These are phyloP conservation scores for Neria commutata DNA, from an alignment of 2,888 invertebrate species.

Conservation along the genomic window DNA sequence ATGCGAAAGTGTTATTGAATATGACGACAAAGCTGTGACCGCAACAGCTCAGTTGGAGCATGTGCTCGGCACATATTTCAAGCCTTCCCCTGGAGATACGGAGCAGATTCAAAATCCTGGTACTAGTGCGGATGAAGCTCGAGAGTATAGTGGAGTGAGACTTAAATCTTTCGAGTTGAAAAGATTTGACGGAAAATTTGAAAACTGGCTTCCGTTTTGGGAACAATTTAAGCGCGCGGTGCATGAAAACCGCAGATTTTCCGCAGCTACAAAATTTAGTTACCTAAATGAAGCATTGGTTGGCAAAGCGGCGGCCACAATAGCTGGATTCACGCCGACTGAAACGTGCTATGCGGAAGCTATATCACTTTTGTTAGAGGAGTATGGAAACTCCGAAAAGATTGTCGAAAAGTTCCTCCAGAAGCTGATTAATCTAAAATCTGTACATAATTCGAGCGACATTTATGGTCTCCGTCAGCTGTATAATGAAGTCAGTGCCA, in stretches of 20 bases:
- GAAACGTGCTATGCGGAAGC: slow-evolving; percentile 27
- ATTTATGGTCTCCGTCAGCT: slow-evolving; percentile 10
- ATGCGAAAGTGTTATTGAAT: slow-evolving; percentile 13
- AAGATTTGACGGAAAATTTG: slow-evolving; percentile 25
- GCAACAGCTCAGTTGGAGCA: slow-evolving; percentile 14
- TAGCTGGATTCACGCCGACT: slow-evolving; percentile 24
- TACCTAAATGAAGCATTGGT: slow-evolving; percentile 23
- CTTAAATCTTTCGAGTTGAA: slow-evolving; percentile 23
- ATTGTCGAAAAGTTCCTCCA: slow-evolving; percentile 25
- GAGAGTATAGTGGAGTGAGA: slow-evolving; percentile 10
- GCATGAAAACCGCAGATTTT: slow-evolving; percentile 23
- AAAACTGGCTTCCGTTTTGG: slow-evolving; percentile 30
- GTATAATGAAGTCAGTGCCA: slow-evolving; percentile 22
- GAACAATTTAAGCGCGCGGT: slow-evolving; percentile 26
- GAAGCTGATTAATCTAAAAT: slow-evolving; percentile 17
- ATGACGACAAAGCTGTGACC: slow-evolving; percentile 18
- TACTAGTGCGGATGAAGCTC: not conserved
- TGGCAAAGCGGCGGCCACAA: slow-evolving; percentile 20
- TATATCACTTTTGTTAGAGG: slow-evolving; percentile 17
- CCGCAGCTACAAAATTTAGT: slow-evolving; percentile 22
- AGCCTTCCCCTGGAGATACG: not conserved
- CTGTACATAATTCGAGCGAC: slow-evolving; percentile 13
- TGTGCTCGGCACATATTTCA: slow-evolving; percentile 6
- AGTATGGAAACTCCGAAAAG: slow-evolving; percentile 26
- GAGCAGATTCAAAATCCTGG: too few relatives aligned